These are phyloP conservation scores for Erynnis tages DNA, from an alignment of 2,888 invertebrate genomes.

Conservation along the genomic window DNA sequence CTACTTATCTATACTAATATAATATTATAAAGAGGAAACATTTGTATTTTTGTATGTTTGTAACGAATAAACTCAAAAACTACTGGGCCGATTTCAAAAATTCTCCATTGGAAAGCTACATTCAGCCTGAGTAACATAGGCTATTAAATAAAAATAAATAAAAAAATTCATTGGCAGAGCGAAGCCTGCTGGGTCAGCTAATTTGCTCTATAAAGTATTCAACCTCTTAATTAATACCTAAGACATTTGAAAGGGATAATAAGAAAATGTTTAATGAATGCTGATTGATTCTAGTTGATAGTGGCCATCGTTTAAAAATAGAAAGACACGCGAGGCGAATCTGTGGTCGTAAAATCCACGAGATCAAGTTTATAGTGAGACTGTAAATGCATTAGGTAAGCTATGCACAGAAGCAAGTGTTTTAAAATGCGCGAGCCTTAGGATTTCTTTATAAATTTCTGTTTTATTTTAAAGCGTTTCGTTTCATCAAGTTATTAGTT, in stretches of 20 bases:
- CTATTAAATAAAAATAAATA: too few species aligned
- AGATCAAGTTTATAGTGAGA: neutral
- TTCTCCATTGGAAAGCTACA: too few species aligned
- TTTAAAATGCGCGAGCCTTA: neutral
- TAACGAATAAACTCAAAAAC: too few species aligned
- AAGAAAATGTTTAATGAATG: neutral
- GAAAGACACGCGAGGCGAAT: neutral
- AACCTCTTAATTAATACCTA: neutral
- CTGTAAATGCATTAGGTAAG: neutral
- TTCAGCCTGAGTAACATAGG: too few species aligned
- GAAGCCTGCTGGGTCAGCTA: too few species aligned
- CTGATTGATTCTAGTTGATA: neutral
- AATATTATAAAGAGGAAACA: too few species aligned
- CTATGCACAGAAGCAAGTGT: neutral
- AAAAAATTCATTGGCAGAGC: too few species aligned
- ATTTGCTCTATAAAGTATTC: neutral
- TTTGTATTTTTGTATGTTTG: too few species aligned
- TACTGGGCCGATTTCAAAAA: too few species aligned
- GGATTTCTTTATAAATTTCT: constrained; percentile 5
- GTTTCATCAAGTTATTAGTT: too few species aligned
- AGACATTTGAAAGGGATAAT: neutral
- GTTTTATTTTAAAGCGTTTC: too few species aligned
- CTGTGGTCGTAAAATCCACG: neutral
- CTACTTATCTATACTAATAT: too few species aligned
- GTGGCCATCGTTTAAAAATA: neutral